phyloP scores from a whole-genome alignment of 2,888 invertebrate genomes.

The Elysia crispata region DNA sequence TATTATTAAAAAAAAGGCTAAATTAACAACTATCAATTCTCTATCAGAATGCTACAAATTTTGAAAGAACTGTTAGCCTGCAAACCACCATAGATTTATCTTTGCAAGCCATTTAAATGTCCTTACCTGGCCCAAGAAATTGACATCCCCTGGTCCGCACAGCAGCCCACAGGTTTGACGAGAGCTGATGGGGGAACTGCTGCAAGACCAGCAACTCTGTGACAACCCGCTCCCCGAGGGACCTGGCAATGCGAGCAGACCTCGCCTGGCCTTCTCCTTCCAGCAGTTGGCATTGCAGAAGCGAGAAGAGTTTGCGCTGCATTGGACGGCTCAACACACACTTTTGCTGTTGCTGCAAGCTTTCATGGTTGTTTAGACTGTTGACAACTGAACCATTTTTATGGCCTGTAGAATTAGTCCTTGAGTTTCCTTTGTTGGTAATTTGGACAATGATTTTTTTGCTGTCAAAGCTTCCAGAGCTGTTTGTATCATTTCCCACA shows the following conservation, averaged over 20 bases:
- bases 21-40: no score
- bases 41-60: no score
- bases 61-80: no score
- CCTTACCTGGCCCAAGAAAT: constrained; percentile 91
- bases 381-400: not conserved
- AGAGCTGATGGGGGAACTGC: constrained; percentile 96
- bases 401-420: not conserved
- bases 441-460: constrained; percentile 2
- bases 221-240: constrained; percentile 95
- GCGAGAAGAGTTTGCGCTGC: constrained; percentile 94
- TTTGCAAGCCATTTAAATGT: no score
- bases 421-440: not conserved
- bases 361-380: not conserved
- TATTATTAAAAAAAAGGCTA: no score
- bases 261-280: constrained; percentile 86
- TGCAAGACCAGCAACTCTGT: constrained; percentile 95
- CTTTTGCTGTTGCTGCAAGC: not conserved
- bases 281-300: constrained; percentile 93
- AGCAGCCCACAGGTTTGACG: constrained; percentile 97
- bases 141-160: constrained; percentile 97
- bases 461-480: not conserved
- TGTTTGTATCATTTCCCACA: constrained; percentile 31
- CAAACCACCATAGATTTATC: no score
- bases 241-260: constrained; percentile 85
- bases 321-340: constrained; percentile 88